Evolutionary conservation across 2,888 invertebrate species (phyloP).

Genomic region (Ephialtes manifestator): DNA sequence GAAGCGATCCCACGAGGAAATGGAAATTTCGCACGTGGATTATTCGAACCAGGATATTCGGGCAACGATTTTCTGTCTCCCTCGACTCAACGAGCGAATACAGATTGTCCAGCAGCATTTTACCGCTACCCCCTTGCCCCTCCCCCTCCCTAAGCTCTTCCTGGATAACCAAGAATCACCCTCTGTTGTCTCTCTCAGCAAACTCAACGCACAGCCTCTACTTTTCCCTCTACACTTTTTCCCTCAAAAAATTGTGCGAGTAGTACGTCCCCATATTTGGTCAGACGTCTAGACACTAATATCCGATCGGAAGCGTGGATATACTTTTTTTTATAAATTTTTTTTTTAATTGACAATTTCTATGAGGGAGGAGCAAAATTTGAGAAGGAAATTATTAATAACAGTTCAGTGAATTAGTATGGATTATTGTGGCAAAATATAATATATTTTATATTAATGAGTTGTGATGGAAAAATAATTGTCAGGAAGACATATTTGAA

Average conservation of each 20-base stretch:
- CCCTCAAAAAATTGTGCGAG: constrained; percentile 34
- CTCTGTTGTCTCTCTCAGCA: neutral
- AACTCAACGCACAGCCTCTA: neutral
- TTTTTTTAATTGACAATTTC: too few species aligned
- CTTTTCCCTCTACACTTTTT: neutral
- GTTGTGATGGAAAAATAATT: too few species aligned
- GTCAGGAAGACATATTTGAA: too few species aligned
- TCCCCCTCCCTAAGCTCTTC: neutral
- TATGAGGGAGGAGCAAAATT: too few species aligned
- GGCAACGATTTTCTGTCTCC: constrained; percentile 22
- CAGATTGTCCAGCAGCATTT: neutral
- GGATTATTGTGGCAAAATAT: too few species aligned
- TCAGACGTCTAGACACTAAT: constrained; percentile 83
- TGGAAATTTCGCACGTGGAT: constrained; percentile 61
- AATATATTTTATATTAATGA: too few species aligned
- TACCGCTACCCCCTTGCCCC: neutral
- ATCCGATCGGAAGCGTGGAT: constrained; percentile 73
- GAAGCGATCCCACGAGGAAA: constrained; percentile 45
- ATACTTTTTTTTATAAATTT: too few species aligned
- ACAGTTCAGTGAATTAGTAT: too few species aligned
- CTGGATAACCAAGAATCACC: neutral
- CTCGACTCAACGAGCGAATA: neutral
- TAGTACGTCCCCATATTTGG: constrained; percentile 77
- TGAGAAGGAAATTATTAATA: too few species aligned
- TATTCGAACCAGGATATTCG: constrained; percentile 47